These are phyloP conservation scores for Eutrigla gurnardus DNA, from an alignment of 2,797 vertebrate genomes.

Conservation along the genomic window DNA sequence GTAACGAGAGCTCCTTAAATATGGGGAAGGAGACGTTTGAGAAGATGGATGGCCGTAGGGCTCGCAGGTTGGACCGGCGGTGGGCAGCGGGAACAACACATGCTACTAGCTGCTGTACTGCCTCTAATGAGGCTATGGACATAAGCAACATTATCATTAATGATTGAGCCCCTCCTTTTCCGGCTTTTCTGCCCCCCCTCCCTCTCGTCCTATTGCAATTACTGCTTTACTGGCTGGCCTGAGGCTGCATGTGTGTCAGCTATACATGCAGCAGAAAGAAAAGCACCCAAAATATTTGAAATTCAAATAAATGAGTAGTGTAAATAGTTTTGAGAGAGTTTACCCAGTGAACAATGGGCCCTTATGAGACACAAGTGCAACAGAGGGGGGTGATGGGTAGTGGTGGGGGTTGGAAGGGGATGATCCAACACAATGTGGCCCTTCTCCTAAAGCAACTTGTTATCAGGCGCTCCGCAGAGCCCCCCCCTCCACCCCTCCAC, in stretches of 20 bases:
- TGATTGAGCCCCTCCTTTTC: conserved; percentile 86
- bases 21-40: conserved; percentile 81
- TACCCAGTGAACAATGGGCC: conserved; percentile 97
- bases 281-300: conserved; percentile 86
- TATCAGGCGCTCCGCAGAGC: conserved; percentile 97
- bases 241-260: conserved; percentile 64
- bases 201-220: conserved; percentile 84
- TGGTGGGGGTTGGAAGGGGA: conserved; percentile 87
- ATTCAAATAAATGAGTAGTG: conserved; percentile 99
- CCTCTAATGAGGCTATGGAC: conserved; percentile 95
- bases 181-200: conserved; percentile 10
- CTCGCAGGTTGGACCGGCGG: conserved; percentile 79
- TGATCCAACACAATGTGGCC: conserved; percentile 97
- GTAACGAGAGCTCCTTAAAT: conserved; percentile 83
- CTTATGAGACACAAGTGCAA: conserved; percentile 96
- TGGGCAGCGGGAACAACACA: conserved; percentile 90
- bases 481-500: conserved; percentile 80
- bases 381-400: conserved; percentile 87
- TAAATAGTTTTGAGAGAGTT: conserved; percentile 99
- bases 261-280: conserved; percentile 48
- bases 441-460: conserved; percentile 98
- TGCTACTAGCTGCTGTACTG: conserved; percentile 87
- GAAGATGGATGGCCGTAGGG: conserved; percentile 83
- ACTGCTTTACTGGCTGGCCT: conserved; percentile 92
- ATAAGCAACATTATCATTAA: conserved; percentile 95